These are phyloP conservation scores for Mola mola DNA, from an alignment of 2,113 vertebrate genomes.

Conservation along the genomic window DNA sequence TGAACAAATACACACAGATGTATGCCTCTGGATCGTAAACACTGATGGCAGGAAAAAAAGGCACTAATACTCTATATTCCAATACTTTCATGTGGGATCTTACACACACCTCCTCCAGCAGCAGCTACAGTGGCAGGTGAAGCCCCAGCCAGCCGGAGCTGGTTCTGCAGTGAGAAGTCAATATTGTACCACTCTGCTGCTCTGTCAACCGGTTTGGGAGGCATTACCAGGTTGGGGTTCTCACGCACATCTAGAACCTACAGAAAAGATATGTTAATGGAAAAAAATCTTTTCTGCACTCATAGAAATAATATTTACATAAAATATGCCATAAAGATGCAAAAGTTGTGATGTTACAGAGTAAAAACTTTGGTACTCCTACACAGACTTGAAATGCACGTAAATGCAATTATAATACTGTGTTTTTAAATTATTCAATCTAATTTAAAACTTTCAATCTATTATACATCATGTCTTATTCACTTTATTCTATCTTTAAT, in stretches of 20 bases:
- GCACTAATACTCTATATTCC: not conserved
- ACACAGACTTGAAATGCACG: too few species aligned
- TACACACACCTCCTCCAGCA: conserved; percentile 83
- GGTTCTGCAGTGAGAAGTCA: conserved; percentile 98
- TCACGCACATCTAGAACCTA: conserved; percentile 95
- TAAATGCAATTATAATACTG: too few species aligned
- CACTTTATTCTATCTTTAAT: too few species aligned
- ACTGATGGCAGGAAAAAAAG: not conserved
- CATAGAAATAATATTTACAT: not conserved
- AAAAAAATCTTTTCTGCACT: not conserved
- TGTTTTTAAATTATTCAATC: too few species aligned
- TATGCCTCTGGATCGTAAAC: not conserved
- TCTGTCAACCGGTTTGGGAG: conserved; percentile 90
- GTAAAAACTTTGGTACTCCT: too few species aligned
- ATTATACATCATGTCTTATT: too few species aligned
- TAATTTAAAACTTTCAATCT: too few species aligned
- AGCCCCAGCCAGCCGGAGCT: conserved; percentile 93
- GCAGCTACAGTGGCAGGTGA: conserved; percentile 94
- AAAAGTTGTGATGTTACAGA: not conserved
- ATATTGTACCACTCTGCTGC: conserved; percentile 97
- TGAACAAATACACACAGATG: conserved; percentile 35
- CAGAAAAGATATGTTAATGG: not conserved
- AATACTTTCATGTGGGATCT: not conserved
- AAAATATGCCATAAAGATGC: not conserved
- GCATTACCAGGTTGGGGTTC: conserved; percentile 97